Base-by-base conservation (phyloP, 1,140 invertebrate species). In the Goniozus legneri region DNA sequence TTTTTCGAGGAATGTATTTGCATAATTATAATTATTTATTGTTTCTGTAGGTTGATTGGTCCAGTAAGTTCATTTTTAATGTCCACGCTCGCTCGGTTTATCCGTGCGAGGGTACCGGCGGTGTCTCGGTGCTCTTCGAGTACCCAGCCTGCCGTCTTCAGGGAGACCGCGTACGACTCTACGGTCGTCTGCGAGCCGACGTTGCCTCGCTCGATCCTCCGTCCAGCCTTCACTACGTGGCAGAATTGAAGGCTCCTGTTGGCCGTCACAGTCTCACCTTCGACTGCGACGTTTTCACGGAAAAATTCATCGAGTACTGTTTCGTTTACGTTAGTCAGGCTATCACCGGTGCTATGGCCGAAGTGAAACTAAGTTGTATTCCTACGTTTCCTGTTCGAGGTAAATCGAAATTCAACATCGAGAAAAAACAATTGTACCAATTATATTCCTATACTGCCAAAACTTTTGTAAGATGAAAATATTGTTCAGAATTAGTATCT, bases 251-350 rank as follows among this genome's bases (percentile, higher is more conserved):
- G 80, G 83, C 44, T 69, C 79, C 45, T 57, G 79, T 82, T 30
- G 87, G 86, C 8, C 82, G 83, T 53, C 86, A 90, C 66, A 84
- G 81, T 14, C 71, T 89, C 1, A 80, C 83, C 13, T 91, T 91
- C 68, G 84, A 85, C 65, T 91, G 88, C 60, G 84, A 89, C n/a
- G 77, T 89, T 1, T 91, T 91, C 70, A 84, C 81, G 15, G 88
- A 91, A 67, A 79, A 83, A 31, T 92, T 83, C 62, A 82, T 89
- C 22, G 88, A 91, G 59, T 91, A 91, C 57, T 92, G 89, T 70
- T 91, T 92, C 70, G 83, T 88, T 38, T 92, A 92, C 64, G 87
- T 91, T 3, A 91, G 85, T 32, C 84, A 89, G 51, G 85, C 88
- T 0, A 84, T 88, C 19, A 89, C 83, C 1, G 87, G 87, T 1